A percentile compares a stretch with the other conserved stretches of the same genome.
phyloP scores from a whole-genome alignment of 2,113 vertebrate genomes.

The Hemiscyllium ocellatum region DNA sequence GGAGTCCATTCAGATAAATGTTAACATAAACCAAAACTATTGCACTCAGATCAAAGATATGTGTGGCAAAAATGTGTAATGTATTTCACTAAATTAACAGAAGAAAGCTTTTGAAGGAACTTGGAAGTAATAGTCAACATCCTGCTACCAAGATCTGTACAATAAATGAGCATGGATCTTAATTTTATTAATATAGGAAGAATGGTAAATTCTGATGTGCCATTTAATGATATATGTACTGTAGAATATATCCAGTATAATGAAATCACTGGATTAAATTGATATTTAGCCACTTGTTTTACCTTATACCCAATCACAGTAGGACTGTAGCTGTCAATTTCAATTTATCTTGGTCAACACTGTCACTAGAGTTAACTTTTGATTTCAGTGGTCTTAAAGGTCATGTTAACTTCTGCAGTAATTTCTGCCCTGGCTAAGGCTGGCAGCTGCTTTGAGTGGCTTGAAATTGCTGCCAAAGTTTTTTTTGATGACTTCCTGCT shows the following conservation, averaged over 20 bases:
- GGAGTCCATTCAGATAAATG: background rate
- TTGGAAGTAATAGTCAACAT: background rate
- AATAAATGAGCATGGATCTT: background rate
- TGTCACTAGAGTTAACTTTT: background rate
- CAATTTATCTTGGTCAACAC: background rate
- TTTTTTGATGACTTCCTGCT: conserved; percentile 28
- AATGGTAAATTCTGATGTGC: background rate
- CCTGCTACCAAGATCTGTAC: background rate
- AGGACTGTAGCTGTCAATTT: background rate
- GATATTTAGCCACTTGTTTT: background rate
- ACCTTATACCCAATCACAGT: background rate
- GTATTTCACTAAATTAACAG: background rate
- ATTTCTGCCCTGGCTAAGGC: background rate
- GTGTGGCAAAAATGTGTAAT: background rate
- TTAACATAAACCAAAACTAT: background rate
- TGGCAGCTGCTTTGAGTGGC: background rate
- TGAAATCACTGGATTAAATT: background rate
- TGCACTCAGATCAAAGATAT: background rate
- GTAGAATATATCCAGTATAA: background rate
- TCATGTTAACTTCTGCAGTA: background rate
- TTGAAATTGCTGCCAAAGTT: background rate
- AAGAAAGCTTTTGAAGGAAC: background rate
- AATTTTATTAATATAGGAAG: background rate
- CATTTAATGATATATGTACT: background rate
- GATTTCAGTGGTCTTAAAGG: background rate